These are phyloP conservation scores for Scomber japonicus DNA, from an alignment of 2,113 vertebrate genomes.

Conservation along the genomic window DNA sequence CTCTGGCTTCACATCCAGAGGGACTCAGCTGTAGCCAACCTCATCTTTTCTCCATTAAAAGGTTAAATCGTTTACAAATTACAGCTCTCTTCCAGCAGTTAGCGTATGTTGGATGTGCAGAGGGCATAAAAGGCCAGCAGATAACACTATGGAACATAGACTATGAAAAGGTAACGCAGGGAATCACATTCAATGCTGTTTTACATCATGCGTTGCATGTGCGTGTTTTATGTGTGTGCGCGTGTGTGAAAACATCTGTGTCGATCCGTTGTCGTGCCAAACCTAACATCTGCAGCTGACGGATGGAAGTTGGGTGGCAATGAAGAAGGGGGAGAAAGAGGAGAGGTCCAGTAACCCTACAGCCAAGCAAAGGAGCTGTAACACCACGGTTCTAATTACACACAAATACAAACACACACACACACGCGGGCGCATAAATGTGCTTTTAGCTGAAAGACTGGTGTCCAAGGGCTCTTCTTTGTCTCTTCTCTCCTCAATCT, in stretches of 20 bases:
- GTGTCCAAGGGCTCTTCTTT: conserved; percentile 47
- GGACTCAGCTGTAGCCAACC: conserved; percentile 62
- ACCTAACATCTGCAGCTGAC: conserved; percentile 50
- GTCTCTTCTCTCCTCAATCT: conserved; percentile 52
- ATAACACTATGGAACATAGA: conserved; percentile 47
- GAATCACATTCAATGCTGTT: conserved; percentile 7
- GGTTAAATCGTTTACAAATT: conserved; percentile 81
- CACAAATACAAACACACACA: conserved; percentile 27
- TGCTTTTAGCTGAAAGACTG: conserved; percentile 41
- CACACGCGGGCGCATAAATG: conserved; percentile 29
- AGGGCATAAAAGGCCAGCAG: conserved; percentile 58
- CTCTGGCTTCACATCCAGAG: conserved; percentile 56
- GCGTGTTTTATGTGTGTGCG: conserved; percentile 17
- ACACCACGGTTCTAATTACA: conserved; percentile 64
- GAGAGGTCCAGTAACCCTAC: conserved; percentile 43
- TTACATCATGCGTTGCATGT: conserved; percentile 27
- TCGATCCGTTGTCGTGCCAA: conserved; percentile 29
- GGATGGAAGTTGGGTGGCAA: background rate
- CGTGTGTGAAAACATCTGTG: conserved; percentile 41
- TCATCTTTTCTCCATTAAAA: conserved; percentile 76
- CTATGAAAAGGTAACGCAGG: conserved; percentile 16
- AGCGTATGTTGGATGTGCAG: conserved; percentile 69
- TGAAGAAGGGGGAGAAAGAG: conserved; percentile 26
- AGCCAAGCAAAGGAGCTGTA: conserved; percentile 46
- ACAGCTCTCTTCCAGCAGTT: conserved; percentile 68